Evolutionary conservation across 2,113 vertebrate genomes (phyloP).

Genomic region (Pygoscelis adeliae): DNA sequence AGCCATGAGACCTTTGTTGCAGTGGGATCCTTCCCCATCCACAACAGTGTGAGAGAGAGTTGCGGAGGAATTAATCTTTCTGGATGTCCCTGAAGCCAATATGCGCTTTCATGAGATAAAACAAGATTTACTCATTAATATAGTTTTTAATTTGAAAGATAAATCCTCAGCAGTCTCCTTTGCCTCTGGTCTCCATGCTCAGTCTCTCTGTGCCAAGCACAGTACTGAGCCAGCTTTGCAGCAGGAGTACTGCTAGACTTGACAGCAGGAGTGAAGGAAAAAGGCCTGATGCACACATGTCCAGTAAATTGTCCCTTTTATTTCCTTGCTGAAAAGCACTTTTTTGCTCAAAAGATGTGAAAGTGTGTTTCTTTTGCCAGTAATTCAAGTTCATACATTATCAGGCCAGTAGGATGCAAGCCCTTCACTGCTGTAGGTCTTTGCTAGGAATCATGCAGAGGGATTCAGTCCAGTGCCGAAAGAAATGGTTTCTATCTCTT

Average conservation of each 20-base stretch:
- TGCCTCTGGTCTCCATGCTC: not conserved
- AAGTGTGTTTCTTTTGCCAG: not conserved
- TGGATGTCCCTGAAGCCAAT: not conserved
- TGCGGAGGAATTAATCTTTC: not conserved
- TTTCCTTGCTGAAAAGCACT: not conserved
- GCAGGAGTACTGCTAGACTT: not conserved
- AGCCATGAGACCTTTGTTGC: not conserved
- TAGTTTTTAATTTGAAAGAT: not conserved
- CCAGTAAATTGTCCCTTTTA: not conserved
- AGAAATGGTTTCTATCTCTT: not conserved
- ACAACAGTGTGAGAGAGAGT: not conserved
- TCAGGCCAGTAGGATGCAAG: not conserved
- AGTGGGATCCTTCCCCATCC: not conserved
- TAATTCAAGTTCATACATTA: not conserved
- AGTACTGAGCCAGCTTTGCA: constrained; percentile 24
- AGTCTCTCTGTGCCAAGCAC: not conserved
- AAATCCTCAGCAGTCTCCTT: not conserved
- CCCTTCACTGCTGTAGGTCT: not conserved
- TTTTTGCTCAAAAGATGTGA: not conserved
- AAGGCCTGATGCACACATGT: not conserved
- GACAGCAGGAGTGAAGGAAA: not conserved
- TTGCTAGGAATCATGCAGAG: not conserved
- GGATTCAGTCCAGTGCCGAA: not conserved
- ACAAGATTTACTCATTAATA: not conserved
- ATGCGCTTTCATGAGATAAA: not conserved